A percentile compares a stretch with the other conserved stretches of the same genome.
Evolutionary conservation across 2,113 vertebrate species (phyloP).

Genomic region (Tretioscincus oriximinensis): DNA sequence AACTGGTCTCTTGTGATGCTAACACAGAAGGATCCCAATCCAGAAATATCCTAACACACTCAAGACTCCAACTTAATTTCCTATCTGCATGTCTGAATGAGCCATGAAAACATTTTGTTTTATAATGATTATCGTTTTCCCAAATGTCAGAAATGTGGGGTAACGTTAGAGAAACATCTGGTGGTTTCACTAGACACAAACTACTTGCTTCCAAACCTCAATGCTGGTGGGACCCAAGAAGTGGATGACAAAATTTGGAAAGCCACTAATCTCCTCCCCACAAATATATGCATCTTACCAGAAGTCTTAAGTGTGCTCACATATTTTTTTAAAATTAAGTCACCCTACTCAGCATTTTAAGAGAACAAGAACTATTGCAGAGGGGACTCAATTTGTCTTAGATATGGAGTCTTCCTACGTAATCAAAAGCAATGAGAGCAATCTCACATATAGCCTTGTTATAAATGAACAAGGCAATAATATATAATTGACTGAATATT

Average conservation of each 20-base stretch:
- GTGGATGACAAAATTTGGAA: constrained; percentile 13
- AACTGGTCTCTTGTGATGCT: background rate
- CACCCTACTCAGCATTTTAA: background rate
- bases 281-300: background rate
- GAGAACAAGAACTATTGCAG: background rate
- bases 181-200: background rate
- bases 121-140: constrained; percentile 8
- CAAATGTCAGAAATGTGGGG: constrained; percentile 13
- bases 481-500: background rate
- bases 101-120: constrained; percentile 27
- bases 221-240: background rate
- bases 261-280: constrained; percentile 16
- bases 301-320: background rate
- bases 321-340: background rate
- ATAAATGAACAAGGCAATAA: background rate
- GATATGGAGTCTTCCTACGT: background rate
- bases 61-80: background rate
- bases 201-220: background rate
- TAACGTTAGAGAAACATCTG: background rate
- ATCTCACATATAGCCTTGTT: background rate
- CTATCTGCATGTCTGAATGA: background rate
- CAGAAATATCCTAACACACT: background rate
- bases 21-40: background rate
- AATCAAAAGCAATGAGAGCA: background rate
- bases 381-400: background rate